phyloP scores from a whole-genome alignment of 2,888 invertebrate genomes.

The Eupeodes luniger region DNA sequence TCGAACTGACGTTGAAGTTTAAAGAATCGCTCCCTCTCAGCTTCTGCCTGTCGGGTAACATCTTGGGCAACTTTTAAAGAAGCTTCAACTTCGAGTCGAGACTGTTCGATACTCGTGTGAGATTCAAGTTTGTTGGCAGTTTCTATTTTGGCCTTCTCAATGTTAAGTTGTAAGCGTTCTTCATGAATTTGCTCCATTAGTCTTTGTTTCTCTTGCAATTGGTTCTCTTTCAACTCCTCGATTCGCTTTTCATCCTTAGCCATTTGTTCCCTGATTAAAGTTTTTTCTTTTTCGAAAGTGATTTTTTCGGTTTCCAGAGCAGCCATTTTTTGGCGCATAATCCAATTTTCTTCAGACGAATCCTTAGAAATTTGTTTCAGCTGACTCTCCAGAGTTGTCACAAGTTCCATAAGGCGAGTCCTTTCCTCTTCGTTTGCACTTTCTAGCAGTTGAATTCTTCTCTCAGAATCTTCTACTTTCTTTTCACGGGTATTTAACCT shows the following conservation, averaged over 20 bases:
- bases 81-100: slow-evolving; percentile 81
- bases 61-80: slow-evolving; percentile 83
- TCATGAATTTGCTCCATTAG: slow-evolving; percentile 80
- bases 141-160: slow-evolving; percentile 81
- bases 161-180: slow-evolving; percentile 80
- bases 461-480: slow-evolving; percentile 81
- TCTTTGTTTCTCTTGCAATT: slow-evolving; percentile 81
- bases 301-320: slow-evolving; percentile 82
- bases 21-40: slow-evolving; percentile 82
- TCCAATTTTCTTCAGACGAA: slow-evolving; percentile 83
- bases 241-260: slow-evolving; percentile 82
- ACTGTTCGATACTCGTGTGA: slow-evolving; percentile 78
- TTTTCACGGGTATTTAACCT: slow-evolving; percentile 81
- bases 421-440: slow-evolving; percentile 81
- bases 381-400: slow-evolving; percentile 82
- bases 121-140: slow-evolving; percentile 80
- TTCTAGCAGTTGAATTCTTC: slow-evolving; percentile 80
- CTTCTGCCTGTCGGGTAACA: slow-evolving; percentile 82
- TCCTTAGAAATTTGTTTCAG: slow-evolving; percentile 80
- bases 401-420: slow-evolving; percentile 82
- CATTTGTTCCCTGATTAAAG: slow-evolving; percentile 82
- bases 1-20: slow-evolving; percentile 82
- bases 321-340: slow-evolving; percentile 82
- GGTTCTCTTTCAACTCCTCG: slow-evolving; percentile 81
- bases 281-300: slow-evolving; percentile 82